Evolutionary conservation across 1,140 invertebrate species (phyloP).

Genomic region (Oryctes rhinoceros): DNA sequence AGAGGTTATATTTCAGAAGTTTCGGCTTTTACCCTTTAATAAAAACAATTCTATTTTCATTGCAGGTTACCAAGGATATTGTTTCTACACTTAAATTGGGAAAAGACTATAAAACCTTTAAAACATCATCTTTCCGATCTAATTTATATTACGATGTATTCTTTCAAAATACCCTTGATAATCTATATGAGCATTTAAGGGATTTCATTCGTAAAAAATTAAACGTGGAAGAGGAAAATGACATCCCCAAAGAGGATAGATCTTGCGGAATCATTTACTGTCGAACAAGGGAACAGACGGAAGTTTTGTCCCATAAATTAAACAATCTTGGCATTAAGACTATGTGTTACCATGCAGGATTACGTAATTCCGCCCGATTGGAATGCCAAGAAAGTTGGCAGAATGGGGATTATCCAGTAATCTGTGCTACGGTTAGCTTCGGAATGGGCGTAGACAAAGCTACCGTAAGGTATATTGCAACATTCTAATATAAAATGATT

Average conservation of each 20-base stretch:
- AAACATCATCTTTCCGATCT: slow-evolving; percentile 80
- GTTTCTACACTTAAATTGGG: slow-evolving; percentile 70
- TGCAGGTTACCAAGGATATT: slow-evolving; percentile 68
- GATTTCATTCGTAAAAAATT: slow-evolving; percentile 72
- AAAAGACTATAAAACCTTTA: slow-evolving; percentile 66
- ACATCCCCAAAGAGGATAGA: slow-evolving; percentile 67
- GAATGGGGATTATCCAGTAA: slow-evolving; percentile 78
- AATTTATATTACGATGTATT: slow-evolving; percentile 87
- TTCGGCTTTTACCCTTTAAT: slow-evolving; percentile 3
- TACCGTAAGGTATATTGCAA: slow-evolving; percentile 76
- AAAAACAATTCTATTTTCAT: not conserved
- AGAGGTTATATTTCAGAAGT: slow-evolving; percentile 63
- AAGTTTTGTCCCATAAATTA: slow-evolving; percentile 74
- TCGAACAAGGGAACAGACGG: slow-evolving; percentile 83
- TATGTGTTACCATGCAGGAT: slow-evolving; percentile 79
- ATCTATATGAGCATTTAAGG: slow-evolving; percentile 80
- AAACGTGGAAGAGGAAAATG: slow-evolving; percentile 64
- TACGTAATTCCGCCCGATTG: slow-evolving; percentile 71
- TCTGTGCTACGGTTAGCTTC: slow-evolving; percentile 94
- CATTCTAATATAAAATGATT: slow-evolving; percentile 53
- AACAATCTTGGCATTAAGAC: slow-evolving; percentile 71
- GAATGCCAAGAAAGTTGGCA: slow-evolving; percentile 82
- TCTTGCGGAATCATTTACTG: slow-evolving; percentile 91
- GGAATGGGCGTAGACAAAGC: slow-evolving; percentile 99
- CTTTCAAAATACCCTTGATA: slow-evolving; percentile 82